Percentiles rank a stretch among this genome's conserved stretches.
Conservation (phyloP, 2,888 invertebrate genomes). For the Pseudoips prasinana region DNA sequence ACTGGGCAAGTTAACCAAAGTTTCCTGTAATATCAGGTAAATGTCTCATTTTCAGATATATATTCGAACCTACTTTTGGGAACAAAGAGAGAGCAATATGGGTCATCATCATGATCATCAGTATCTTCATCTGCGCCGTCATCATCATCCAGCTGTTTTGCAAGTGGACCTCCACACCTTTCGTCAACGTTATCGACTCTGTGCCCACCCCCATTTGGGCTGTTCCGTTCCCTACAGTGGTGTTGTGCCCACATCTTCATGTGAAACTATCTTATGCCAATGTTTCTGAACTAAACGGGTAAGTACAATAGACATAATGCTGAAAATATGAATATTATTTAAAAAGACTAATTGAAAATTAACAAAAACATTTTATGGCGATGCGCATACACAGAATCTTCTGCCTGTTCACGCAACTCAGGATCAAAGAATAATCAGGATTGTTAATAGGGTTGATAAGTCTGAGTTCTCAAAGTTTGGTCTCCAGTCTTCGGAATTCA, state of each 20-base stretch:
- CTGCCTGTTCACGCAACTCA: no score
- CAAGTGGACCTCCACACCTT: conserved; percentile 70
- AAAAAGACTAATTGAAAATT: no score
- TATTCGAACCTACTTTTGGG: conserved; percentile 68
- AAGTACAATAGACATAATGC: conserved; percentile 26
- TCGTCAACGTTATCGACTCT: conserved; percentile 74
- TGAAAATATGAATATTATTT: no score
- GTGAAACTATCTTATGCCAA: conserved; percentile 60
- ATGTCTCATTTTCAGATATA: conserved; percentile 62
- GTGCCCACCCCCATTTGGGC: conserved; percentile 73
- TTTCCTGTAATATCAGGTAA: no score
- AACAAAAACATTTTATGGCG: no score
- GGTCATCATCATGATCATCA: conserved; percentile 63
- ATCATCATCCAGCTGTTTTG: conserved; percentile 64
- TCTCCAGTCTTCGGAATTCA: no score
- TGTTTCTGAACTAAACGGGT: conserved; percentile 57
- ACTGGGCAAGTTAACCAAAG: no score
- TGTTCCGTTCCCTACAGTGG: conserved; percentile 72
- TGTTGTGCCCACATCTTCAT: conserved; percentile 69
- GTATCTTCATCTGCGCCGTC: conserved; percentile 61
- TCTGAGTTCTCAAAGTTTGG: no score
- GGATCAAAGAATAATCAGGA: no score
- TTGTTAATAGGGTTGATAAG: no score
- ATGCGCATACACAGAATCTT: no score
- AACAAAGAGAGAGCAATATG: conserved; percentile 60